Base-by-base conservation (phyloP, 2,113 vertebrate genomes). In the Ailuropoda melanoleuca region DNA sequence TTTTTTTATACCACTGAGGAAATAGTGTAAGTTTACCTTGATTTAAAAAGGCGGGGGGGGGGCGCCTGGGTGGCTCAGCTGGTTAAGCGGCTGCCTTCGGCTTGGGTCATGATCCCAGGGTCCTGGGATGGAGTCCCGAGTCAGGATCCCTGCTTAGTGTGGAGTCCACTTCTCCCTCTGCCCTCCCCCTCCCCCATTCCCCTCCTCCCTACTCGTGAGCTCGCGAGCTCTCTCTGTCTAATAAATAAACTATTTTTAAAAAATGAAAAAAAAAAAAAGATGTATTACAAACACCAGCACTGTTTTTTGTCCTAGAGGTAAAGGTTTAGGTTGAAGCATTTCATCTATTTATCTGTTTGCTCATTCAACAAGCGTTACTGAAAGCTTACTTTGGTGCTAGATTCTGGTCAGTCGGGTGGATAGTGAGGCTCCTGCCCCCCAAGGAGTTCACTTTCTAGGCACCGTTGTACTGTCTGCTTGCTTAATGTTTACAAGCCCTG, bases 291-390 rank as follows among this genome's bases (percentile, higher is more conserved):
- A n/a, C 58, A 53, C 8, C 90, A 50, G 92, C 90, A 62, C 72
- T 97, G 92, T 64, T 90, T 55, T 97, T 96, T 89, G 60, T 90
- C 90, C 94, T 72, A 4, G 55, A 90, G 90, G 80, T 90, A 88
- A 92, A 81, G 15, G 48, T 93, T 95, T 95, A 95, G 75, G 84
- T 82, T 13, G 82, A 83, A 81, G 31, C 58, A 26, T 53, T 48
- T 93, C 39, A 23, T 64, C 24, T 64, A 21, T 80, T 92, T 75
- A 81, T 72, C 85, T 60, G 62, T 88, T 86, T 77, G 24, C 48
- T 95, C 81, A 77, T 83, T 96, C 82, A 34, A 21, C 7, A 62
- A 86, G 48, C 53, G 24, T 86, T 26, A 13, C 24, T 31, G 64
- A 77, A 81, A 58, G 46, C 37, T 37, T 56, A 77, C 34, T 80